Percentiles rank a stretch among this genome's conserved stretches.
phyloP scores from a whole-genome alignment of 1,140 invertebrate genomes.

The Drosophila repleta region DNA sequence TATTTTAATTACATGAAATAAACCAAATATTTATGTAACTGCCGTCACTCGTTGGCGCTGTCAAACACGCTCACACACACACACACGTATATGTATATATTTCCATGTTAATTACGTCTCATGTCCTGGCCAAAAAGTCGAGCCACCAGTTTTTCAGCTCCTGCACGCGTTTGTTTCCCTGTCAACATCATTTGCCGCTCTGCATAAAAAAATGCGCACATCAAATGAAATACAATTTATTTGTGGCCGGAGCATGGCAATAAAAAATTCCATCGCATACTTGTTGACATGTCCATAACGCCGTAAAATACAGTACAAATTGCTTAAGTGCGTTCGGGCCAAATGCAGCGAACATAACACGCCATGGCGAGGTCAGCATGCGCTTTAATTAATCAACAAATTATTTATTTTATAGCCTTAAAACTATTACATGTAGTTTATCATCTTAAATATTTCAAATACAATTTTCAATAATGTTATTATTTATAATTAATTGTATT shows the following conservation, averaged over 20 bases:
- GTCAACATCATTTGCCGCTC: constrained; percentile 71
- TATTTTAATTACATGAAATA: constrained; percentile 81
- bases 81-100: constrained; percentile 31
- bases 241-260: constrained; percentile 50
- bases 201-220: constrained; percentile 56
- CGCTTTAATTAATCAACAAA: neutral
- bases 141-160: constrained; percentile 13
- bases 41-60: constrained; percentile 39
- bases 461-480: no score
- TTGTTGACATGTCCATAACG: constrained; percentile 52
- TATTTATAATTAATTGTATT: no score
- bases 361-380: neutral
- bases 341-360: constrained; percentile 9
- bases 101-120: constrained; percentile 68
- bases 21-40: constrained; percentile 69
- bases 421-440: no score
- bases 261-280: constrained; percentile 61
- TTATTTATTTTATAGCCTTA: no score
- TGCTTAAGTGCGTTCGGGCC: constrained; percentile 43
- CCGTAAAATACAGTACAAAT: constrained; percentile 50
- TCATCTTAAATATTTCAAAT: no score
- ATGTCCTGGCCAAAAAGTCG: constrained; percentile 32
- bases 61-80: constrained; percentile 15
- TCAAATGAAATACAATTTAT: constrained; percentile 77
- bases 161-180: constrained; percentile 58